Evolutionary conservation across 1,140 invertebrate genomes (phyloP), one percentile per base, ranked within the genome.

Genomic region (Lordiphosa collinella): DNA sequence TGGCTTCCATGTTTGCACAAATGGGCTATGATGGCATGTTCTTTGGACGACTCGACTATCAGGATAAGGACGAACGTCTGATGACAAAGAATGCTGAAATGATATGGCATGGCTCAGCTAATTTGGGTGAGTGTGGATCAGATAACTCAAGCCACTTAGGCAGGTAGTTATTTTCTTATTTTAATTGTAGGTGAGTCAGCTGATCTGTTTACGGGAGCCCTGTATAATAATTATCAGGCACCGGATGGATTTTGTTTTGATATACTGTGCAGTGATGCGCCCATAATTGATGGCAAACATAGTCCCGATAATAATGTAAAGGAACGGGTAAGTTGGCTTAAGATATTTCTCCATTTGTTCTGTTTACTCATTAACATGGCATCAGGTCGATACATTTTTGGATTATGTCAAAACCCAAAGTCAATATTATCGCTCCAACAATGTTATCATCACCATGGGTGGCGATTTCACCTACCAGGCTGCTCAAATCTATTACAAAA

Each of bases 211-310:
- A 95, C 94, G 0, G 91, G 93, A 1, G 91, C 93, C 1, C 73
- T 96, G 4, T 95, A 92, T 76, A 96, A 97, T 73, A 92, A 91
- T 2, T 98, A 98, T 86, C 91, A 91, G 2, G 93, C 96, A 7
- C 97, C 96, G 0, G 90, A 92, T 31, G 96, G 95, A 0, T 98
- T 97, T 87, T 98, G 96, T 78, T 98, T 97, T 86, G 97, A 98
- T 88, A 90, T 94, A 4, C 88, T 95, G 0, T 98, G 97, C 75
- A 68, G 80, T 2, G 96, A 98, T 89, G 93, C 96, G 37, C 96
- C 96, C 0, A 93, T 96, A 14, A 92, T 95, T 4, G 94, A 95
- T 76, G 94, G 95, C 61, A 87, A 91, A n/a, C 76, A 82, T 25
- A 94, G 94, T 61, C 92, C 93, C 0, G 92, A 93, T 53, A 95